Percentiles rank a stretch among this genome's conserved stretches.
phyloP scores from a whole-genome alignment of 2,888 invertebrate genomes.

The Mimas tiliae region DNA sequence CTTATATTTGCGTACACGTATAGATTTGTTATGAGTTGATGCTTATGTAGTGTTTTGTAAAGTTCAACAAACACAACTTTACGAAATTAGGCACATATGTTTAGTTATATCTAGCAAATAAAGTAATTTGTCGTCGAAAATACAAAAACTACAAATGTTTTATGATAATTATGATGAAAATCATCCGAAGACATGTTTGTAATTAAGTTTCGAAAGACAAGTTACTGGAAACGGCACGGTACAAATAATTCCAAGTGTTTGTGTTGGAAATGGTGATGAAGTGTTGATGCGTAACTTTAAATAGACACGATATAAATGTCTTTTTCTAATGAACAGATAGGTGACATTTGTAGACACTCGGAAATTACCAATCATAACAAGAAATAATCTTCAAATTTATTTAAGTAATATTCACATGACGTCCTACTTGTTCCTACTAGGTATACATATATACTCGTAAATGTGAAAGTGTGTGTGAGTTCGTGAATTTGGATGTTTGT shows the following conservation, averaged over 20 bases:
- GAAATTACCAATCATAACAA: background rate
- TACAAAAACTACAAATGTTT: background rate
- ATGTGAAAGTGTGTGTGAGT: no score
- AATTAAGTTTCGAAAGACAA: slow-evolving; percentile 10
- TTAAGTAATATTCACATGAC: no score
- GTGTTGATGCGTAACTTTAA: slow-evolving; percentile 12
- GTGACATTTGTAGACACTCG: background rate
- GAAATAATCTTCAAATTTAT: background rate
- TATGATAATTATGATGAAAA: background rate
- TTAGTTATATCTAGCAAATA: no score
- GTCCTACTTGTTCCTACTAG: no score
- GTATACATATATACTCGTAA: no score
- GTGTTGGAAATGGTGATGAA: background rate
- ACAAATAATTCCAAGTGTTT: slow-evolving; percentile 5
- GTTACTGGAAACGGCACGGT: background rate
- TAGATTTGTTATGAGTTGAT: background rate
- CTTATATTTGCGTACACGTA: no score
- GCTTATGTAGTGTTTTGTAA: no score
- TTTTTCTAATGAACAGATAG: background rate
- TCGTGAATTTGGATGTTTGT: no score
- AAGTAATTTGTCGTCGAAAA: background rate
- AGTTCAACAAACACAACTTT: no score
- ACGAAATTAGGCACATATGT: no score
- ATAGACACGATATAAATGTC: slow-evolving; percentile 8
- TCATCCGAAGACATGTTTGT: background rate